Evolutionary conservation across 2,888 invertebrate species (phyloP).

Genomic region (Drosophila nr. fundita): DNA sequence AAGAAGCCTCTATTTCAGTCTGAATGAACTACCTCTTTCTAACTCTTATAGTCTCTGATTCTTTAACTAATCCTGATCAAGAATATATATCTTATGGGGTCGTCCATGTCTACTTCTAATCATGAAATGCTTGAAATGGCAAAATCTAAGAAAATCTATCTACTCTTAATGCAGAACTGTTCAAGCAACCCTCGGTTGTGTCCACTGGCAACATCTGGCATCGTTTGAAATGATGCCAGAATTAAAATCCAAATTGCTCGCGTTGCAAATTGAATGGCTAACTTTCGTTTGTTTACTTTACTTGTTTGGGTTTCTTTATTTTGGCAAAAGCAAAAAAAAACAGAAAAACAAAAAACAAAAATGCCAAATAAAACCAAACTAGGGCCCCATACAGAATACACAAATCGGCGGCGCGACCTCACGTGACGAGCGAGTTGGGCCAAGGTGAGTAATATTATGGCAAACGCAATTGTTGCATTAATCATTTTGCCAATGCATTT

Average conservation of each 20-base stretch:
- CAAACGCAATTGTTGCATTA: slow-evolving; percentile 34
- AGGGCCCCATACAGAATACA: neutral
- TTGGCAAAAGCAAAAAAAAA: slow-evolving; percentile 26
- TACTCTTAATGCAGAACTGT: slow-evolving; percentile 3
- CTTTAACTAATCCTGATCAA: neutral
- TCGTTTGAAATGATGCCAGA: slow-evolving; percentile 26
- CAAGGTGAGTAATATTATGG: slow-evolving; percentile 70
- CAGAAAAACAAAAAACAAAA: slow-evolving; percentile 8
- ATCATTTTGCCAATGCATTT: slow-evolving; percentile 44
- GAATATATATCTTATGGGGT: neutral
- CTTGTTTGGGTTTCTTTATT: slow-evolving; percentile 14
- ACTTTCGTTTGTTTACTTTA: slow-evolving; percentile 33
- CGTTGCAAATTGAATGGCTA: slow-evolving; percentile 31
- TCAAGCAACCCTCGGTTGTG: slow-evolving; percentile 28
- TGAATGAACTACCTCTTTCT: too few relatives aligned
- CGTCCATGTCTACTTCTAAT: neutral
- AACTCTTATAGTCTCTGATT: neutral
- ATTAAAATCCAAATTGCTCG: slow-evolving; percentile 37
- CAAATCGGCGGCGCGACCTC: slow-evolving; percentile 26
- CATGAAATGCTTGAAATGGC: neutral
- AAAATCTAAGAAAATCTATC: neutral
- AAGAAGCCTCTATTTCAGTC: too few relatives aligned
- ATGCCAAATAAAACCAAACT: neutral
- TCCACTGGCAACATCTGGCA: slow-evolving; percentile 51
- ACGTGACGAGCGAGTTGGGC: slow-evolving; percentile 66